Base-by-base conservation (phyloP, 2,888 invertebrate genomes). In the Aleiodes testaceus region DNA sequence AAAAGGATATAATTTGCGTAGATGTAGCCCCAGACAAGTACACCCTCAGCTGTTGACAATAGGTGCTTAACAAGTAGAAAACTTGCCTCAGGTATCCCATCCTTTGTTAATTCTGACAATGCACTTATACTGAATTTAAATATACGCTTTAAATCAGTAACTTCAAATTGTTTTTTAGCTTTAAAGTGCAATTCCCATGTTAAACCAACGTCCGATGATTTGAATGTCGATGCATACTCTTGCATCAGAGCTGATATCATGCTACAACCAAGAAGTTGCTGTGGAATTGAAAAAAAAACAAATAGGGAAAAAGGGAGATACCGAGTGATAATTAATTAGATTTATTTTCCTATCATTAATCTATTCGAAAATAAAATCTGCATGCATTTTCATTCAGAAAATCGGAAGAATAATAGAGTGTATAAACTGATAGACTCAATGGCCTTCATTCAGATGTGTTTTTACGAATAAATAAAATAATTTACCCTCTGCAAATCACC, bases 161-260 rank as follows among this genome's bases (percentile, higher is more conserved):
- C 91, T 89, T 97, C 96, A 89, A 97, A 97, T 50, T 93, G 91
- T 80, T 92, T 92, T 87, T 97, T 97, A 36, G 95, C 92, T 82
- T 92, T 91, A 80, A 94, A 92, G 87, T 97, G 97, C 44, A 93
- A 91, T 87, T 96, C 96, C 95, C 95, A 97, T 52, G 96, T 93
- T 63, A 97, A 89, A 5, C 96, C 96, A 11, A 96, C 93, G 87
- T 95, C 95, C 42, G 95, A 93, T 1, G 96, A 95, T 82, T 95
- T 93, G 0, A 93, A 92, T 3, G 95, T 94, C 36, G 92, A 94
- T 7, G 95, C 93, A 88, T 95, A 97, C 87, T 97, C 97, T 89
- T 95, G 95, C 90, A 97, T 92, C 59, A 97, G 89, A 9, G 95
- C 93, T 69, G 93, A 90, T 80, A 97, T 92, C 66, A 97, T 91